Evolutionary conservation across 2,113 vertebrate species (phyloP), one percentile per base, ranked within the genome.

Genomic region (Oncorhynchus nerka): DNA sequence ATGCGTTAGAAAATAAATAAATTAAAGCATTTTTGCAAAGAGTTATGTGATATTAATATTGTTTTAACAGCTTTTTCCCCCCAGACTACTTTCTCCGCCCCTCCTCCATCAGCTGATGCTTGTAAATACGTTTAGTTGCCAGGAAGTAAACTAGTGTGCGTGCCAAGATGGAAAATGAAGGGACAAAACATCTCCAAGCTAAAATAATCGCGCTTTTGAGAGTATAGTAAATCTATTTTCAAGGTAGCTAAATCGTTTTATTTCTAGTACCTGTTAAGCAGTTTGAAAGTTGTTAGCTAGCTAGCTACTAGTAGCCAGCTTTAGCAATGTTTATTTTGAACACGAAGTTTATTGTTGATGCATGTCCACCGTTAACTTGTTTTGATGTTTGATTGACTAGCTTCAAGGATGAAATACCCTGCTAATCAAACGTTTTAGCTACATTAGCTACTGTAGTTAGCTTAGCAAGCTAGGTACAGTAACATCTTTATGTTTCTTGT

Each of bases 31-130:
- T 45, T 45, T 45, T 45, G 39, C 39, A 45, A 45, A 45, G 2
- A 45, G 9, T 45, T 45, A 9, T 39, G 39, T 8, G 39, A 39
- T 39, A 39, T 39, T 51, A 15, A 51, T 11, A 0, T 51, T 51
- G 6, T 15, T 3, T 51, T 12, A 13, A 22, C 5, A 22, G 15
- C 4, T 61, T 22, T 61, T 15, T 22, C 22, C 2, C 2, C n/a
- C 5, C 59, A 9, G n/a, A 22, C 49, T 34, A 5, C n/a, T 13
- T 22, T 22, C 5, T 24, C 59, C 67, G 39, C 83, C 79, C 83
- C 88, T 85, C 89, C 89, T 85, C 84, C 77, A 82, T 87, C 91
- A 93, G 92, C 92, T 92, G 91, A 89, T 88, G 83, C 84, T 79
- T 82, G 81, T 74, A 79, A 81, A 82, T 81, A 75, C 75, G 75